Conservation (phyloP, 2,797 vertebrate genomes). For the Florisuga fusca region DNA sequence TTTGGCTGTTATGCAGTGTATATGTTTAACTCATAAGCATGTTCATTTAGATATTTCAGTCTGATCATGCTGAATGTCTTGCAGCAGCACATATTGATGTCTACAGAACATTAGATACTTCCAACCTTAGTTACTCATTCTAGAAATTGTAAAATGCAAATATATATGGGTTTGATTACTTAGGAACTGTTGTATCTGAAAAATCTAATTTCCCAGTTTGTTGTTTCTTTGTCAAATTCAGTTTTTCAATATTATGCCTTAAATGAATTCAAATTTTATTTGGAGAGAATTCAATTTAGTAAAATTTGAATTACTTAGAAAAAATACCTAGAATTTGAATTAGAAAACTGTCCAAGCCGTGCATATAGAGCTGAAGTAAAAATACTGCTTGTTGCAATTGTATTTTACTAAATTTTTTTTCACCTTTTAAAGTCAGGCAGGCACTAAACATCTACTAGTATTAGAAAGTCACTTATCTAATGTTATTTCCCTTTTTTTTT, state of each 20-base stretch:
- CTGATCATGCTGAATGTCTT: constrained; percentile 83
- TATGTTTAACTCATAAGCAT: constrained; percentile 82
- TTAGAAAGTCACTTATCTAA: neutral
- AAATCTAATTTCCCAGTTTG: constrained; percentile 8
- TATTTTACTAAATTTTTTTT: neutral
- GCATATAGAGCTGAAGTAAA: neutral
- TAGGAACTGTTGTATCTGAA: neutral
- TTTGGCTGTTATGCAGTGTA: constrained; percentile 74
- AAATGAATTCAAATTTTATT: constrained; percentile 24
- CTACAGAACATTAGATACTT: constrained; percentile 68
- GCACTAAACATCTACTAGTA: neutral
- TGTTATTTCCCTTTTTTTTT: neutral
- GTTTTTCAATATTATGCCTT: constrained; percentile 13
- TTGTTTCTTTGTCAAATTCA: constrained; percentile 14
- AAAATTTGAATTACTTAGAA: constrained; percentile 25
- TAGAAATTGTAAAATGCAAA: constrained; percentile 45
- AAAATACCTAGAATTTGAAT: constrained; percentile 24
- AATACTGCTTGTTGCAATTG: neutral
- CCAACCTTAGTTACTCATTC: constrained; percentile 50
- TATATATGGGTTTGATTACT: constrained; percentile 28
- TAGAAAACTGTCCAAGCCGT: neutral
- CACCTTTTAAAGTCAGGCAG: neutral
- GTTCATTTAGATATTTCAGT: constrained; percentile 85
- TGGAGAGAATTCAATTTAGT: constrained; percentile 43
- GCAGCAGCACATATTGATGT: constrained; percentile 77